Conservation (phyloP, 2,113 vertebrate species). For the Antechinus stuartii region DNA sequence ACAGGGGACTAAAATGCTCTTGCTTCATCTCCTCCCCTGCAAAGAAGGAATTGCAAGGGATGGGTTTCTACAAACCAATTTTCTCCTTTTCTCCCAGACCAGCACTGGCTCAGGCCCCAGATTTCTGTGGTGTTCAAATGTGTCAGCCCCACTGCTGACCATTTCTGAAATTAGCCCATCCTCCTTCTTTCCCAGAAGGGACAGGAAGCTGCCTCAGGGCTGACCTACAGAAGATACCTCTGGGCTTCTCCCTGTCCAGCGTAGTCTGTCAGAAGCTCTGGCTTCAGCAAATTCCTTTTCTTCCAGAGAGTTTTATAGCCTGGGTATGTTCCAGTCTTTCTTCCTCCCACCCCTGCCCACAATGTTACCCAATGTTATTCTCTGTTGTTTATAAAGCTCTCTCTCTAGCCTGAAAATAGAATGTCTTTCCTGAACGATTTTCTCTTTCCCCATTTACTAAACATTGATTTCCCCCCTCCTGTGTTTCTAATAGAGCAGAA, state of each 20-base stretch:
- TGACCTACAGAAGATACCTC: background rate
- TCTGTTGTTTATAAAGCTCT: slow-evolving; percentile 63
- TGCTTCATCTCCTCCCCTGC: background rate
- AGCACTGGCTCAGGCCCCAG: slow-evolving; percentile 77
- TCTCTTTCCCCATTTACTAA: slow-evolving; percentile 78
- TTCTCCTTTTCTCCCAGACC: slow-evolving; percentile 66
- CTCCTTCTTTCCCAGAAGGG: background rate
- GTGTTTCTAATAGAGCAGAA: slow-evolving; percentile 75
- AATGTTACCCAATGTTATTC: slow-evolving; percentile 73
- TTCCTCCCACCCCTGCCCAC: slow-evolving; percentile 37
- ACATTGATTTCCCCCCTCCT: slow-evolving; percentile 78
- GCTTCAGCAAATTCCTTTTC: background rate
- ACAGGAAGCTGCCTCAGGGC: background rate
- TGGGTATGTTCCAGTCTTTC: accelerated
- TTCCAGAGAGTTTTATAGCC: background rate
- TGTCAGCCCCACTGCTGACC: slow-evolving; percentile 77
- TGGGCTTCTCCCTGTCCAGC: background rate
- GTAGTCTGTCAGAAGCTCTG: background rate
- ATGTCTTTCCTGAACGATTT: slow-evolving; percentile 81
- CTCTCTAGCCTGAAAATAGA: slow-evolving; percentile 79
- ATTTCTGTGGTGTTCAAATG: slow-evolving; percentile 79
- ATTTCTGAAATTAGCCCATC: slow-evolving; percentile 62
- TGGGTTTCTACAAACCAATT: background rate
- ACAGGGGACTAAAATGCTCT: background rate
- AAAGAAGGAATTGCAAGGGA: background rate